phyloP scores from a whole-genome alignment of 2,797 vertebrate species.

The Otolemur crassicaudatus region DNA sequence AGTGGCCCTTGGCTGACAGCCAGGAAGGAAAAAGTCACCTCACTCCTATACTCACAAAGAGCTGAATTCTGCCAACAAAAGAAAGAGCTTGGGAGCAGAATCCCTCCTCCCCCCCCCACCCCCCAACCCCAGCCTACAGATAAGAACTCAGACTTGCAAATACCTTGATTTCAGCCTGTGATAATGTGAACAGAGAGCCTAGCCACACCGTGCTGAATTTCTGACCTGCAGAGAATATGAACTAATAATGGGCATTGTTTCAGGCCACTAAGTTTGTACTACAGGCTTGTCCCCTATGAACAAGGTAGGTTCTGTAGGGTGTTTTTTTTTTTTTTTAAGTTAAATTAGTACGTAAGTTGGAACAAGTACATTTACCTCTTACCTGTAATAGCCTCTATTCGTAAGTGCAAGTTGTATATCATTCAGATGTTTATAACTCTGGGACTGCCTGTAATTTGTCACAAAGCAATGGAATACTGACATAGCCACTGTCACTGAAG shows the following conservation, averaged over 20 bases:
- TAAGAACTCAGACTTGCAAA: not conserved
- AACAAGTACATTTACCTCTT: too few relatives aligned
- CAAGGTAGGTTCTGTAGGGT: too few relatives aligned
- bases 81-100: not conserved
- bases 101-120: too few relatives aligned
- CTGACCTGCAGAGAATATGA: slow-evolving; percentile 3
- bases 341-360: too few relatives aligned
- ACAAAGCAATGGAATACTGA: not conserved
- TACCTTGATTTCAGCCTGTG: slow-evolving; percentile 13
- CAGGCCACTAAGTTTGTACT: not conserved
- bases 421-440: too few relatives aligned
- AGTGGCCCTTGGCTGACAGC: not conserved
- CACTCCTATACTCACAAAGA: not conserved
- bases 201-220: not conserved
- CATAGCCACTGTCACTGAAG: not conserved
- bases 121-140: not conserved
- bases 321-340: too few relatives aligned
- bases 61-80: not conserved
- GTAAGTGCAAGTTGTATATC: too few relatives aligned
- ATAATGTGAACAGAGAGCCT: not conserved
- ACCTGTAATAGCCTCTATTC: too few relatives aligned
- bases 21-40: not conserved
- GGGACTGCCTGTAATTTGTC: not conserved
- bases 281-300: too few relatives aligned
- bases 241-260: slow-evolving; percentile 41